These are phyloP conservation scores for Trichosurus vulpecula DNA, from an alignment of 2,797 vertebrate species.

Conservation along the genomic window DNA sequence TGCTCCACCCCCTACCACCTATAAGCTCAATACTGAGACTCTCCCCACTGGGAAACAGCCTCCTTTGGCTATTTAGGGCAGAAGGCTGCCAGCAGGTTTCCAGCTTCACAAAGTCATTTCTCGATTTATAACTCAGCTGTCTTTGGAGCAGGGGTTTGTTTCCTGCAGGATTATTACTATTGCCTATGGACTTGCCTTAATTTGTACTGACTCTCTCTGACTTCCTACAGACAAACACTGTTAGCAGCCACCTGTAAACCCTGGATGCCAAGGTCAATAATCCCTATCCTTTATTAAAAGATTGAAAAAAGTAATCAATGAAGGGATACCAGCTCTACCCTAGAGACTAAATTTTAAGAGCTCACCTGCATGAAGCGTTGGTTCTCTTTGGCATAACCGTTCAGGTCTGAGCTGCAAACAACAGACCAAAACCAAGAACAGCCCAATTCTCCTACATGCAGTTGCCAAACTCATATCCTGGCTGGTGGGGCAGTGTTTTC, in stretches of 20 bases:
- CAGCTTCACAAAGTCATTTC: slow-evolving; percentile 28
- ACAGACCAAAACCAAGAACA: slow-evolving; percentile 33
- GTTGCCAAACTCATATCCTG: neutral
- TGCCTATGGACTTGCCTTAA: slow-evolving; percentile 21
- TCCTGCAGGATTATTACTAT: slow-evolving; percentile 25
- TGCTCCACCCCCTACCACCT: neutral
- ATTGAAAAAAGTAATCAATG: slow-evolving; percentile 6
- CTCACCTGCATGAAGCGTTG: slow-evolving; percentile 17
- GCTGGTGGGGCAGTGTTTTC: slow-evolving; percentile 9
- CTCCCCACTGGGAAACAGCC: neutral
- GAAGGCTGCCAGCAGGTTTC: slow-evolving; percentile 29
- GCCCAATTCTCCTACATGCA: slow-evolving; percentile 1
- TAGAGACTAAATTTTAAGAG: slow-evolving; percentile 51
- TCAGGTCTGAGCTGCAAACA: slow-evolving; percentile 20
- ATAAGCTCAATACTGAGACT: slow-evolving; percentile 14
- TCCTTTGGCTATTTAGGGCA: slow-evolving; percentile 44
- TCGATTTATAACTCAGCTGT: slow-evolving; percentile 1
- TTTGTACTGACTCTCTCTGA: slow-evolving; percentile 51
- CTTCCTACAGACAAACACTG: slow-evolving; percentile 16
- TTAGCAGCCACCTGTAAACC: slow-evolving; percentile 31
- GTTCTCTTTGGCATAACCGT: neutral
- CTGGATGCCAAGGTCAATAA: slow-evolving; percentile 47
- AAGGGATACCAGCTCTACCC: neutral
- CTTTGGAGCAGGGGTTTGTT: slow-evolving; percentile 32
- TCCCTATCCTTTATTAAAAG: slow-evolving; percentile 41